Evolutionary conservation across 1,140 invertebrate genomes (phyloP).

Genomic region (Drosophila ananassae): DNA sequence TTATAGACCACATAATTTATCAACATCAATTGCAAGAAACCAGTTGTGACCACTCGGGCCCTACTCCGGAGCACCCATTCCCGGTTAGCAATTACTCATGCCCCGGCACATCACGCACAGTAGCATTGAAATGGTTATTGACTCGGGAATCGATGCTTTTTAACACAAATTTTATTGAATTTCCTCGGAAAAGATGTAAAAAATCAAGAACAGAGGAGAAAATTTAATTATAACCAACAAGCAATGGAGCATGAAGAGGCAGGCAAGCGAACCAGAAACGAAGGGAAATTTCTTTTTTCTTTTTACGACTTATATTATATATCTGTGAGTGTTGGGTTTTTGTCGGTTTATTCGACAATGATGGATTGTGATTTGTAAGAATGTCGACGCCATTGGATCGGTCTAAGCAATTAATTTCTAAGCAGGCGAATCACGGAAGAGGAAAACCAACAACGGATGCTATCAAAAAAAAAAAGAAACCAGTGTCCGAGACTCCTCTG

Average conservation of each 20-base stretch:
- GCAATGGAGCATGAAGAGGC: slow-evolving; percentile 34
- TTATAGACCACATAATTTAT: slow-evolving; percentile 71
- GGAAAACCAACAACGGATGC: background rate
- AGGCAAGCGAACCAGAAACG: slow-evolving; percentile 11
- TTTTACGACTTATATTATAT: slow-evolving; percentile 50
- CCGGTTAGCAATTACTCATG: slow-evolving; percentile 57
- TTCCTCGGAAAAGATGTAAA: slow-evolving; percentile 74
- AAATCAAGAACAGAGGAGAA: slow-evolving; percentile 35
- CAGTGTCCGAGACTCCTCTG: background rate
- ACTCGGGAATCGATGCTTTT: slow-evolving; percentile 32
- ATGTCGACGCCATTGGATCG: slow-evolving; percentile 48
- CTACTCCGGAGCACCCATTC: slow-evolving; percentile 3
- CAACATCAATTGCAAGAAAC: slow-evolving; percentile 60
- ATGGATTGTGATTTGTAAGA: slow-evolving; percentile 78
- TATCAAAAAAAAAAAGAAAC: background rate
- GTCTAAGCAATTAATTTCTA: slow-evolving; percentile 54
- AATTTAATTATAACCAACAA: slow-evolving; percentile 69
- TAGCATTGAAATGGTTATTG: slow-evolving; percentile 61
- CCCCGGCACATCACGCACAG: slow-evolving; percentile 43
- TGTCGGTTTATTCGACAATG: slow-evolving; percentile 58
- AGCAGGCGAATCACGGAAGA: slow-evolving; percentile 40
- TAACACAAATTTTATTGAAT: slow-evolving; percentile 64
- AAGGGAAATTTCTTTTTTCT: slow-evolving; percentile 36
- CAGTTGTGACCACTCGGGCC: slow-evolving; percentile 41
- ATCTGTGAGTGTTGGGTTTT: slow-evolving; percentile 12